Evolutionary conservation across 2,113 vertebrate genomes (phyloP), one percentile per base, ranked within the genome.

Genomic region (Elaphurus davidianus): DNA sequence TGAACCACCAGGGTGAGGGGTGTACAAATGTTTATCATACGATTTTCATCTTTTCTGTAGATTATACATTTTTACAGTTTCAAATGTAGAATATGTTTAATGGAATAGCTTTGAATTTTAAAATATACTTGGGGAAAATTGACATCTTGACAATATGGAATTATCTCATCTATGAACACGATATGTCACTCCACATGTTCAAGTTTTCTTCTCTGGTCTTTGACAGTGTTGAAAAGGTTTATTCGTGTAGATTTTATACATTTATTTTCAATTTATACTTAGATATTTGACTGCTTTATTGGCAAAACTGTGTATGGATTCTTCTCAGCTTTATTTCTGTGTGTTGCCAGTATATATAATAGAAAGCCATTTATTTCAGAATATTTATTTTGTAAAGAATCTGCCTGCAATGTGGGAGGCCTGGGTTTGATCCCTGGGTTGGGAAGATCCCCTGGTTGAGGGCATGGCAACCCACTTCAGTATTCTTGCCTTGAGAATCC

Each of bases 201-300:
- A 81, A 30, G 17, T 52, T 55, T 97, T 94, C 40, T 36, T 60
- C 59, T 90, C 15, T 95, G 17, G 59, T 21, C 15, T 91, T 59
- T 23, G 57, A 43, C 36, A 93, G 30, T 14, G 7, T 83, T 33
- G 28, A 76, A 64, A 64, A 57, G 28, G 74, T 95, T 89, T 89
- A 50, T 89, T 82, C 30, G 50, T 67, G 43, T n/a, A 87, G 30
- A 83, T 91, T 74, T 87, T 17, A 43, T 64, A 50, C 27, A 82
- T n/a, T 76, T 97, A 33, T 96, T 95, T 82, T 90, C 50, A 47
- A 47, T 64, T 82, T 83, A 91, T 11, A 87, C 30, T 96, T 91
- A n/a, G 55, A 60, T 83, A 87, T 64, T 78, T 91, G 82, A 74
- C 43, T 40, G 12, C 71, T 87, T 82, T 79, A 64, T 76, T 94